Evolutionary conservation across 2,797 vertebrate genomes (phyloP), one percentile per base, ranked within the genome.

Genomic region (Squalus acanthias): DNA sequence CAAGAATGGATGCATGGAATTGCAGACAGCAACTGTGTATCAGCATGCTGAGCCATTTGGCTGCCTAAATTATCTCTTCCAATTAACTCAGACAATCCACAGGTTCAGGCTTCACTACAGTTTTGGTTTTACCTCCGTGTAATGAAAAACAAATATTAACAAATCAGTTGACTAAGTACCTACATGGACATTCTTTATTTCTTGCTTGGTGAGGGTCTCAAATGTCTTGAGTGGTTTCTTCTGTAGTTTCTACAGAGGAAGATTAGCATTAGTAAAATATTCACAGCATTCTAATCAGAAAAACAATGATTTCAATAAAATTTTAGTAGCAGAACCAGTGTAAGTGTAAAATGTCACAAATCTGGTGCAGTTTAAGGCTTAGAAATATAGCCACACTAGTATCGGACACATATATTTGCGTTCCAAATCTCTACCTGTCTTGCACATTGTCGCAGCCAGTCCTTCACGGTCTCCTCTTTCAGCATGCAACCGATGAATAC

Each of bases 381-480:
- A 53, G 8, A 53, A 26, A 57, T 29, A 89, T 89, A 26, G 8
- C 24, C 10, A 65, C 6, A 85, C 82, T 24, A 50, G 46, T 85
- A 93, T 92, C 33, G 9, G 63, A 9, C 22, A 93, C 15, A 24
- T 0, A 0, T 15, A 15, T 46, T 46, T 93, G 7, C 60, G 24
- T 93, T 93, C 65, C 24, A 96, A 96, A 57, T 15, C 79, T 69
- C 29, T 97, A 99, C 99, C 99, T 99, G 98, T 97, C 99, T 99
- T 69, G 98, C 98, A n/a, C 98, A 99, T 96, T 98, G 98, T 96
- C 99, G 98, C 93, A 99, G 98, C 99, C 99, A 99, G 96, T 99
- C 98, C 97, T 99, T 99, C 74, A 99, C 97, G 24, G 97, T 98
- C 0, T 99, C 98, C 97, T 99, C 98, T 50, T 98, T 98, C 96